These are phyloP conservation scores for Benitochromis conjunctus DNA, from an alignment of 2,113 vertebrate species.

Conservation along the genomic window DNA sequence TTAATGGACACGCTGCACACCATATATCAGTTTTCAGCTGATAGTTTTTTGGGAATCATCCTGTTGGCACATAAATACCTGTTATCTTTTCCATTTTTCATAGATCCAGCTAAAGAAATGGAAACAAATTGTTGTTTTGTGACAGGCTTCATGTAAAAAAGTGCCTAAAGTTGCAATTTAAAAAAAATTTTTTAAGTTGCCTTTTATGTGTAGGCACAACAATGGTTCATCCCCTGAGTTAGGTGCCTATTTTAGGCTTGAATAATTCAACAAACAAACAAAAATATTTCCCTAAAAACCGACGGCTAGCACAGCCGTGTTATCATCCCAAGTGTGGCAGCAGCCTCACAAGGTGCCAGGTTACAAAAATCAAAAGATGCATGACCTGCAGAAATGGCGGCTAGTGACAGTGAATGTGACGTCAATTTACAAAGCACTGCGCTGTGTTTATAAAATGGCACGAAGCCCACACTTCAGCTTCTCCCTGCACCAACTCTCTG, in stretches of 20 bases:
- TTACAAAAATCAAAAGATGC: not conserved
- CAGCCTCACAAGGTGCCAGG: not conserved
- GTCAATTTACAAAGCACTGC: not conserved
- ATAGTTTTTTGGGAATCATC: not conserved
- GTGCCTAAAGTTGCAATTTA: too few species aligned
- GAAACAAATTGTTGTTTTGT: not conserved
- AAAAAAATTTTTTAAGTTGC: too few species aligned
- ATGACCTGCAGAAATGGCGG: not conserved
- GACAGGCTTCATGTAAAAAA: too few species aligned
- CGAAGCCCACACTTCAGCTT: not conserved
- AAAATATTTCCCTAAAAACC: not conserved
- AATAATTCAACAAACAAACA: not conserved
- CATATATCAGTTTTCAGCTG: not conserved
- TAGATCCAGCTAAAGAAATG: not conserved
- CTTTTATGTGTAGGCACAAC: too few species aligned
- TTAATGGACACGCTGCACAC: not conserved
- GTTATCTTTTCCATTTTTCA: not conserved
- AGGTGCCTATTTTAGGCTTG: too few species aligned
- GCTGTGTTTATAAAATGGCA: not conserved
- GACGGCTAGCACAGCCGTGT: not conserved
- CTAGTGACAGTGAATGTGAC: too few species aligned
- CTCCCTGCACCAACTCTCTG: not conserved
- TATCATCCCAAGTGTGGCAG: not conserved
- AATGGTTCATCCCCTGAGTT: too few species aligned
- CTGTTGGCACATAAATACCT: not conserved